Base-by-base conservation (phyloP, 2,888 invertebrate species). In the Aporophyla nigra region DNA sequence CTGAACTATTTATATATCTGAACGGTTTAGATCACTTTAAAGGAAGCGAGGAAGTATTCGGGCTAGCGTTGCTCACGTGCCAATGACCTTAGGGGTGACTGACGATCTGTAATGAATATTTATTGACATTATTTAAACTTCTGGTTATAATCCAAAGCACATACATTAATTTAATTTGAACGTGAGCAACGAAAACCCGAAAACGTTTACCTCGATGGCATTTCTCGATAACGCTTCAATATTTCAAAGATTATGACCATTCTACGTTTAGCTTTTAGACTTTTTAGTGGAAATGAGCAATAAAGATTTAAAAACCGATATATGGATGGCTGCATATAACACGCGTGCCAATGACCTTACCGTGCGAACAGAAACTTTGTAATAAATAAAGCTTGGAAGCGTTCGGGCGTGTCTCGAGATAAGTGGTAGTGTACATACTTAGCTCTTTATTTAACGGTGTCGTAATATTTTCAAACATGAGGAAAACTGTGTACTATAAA, bases 271-370 rank as follows among this genome's bases (percentile, higher is more conserved):
- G 19, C 1, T n/a, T 14, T 61, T 43, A 24, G 14, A 19, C 2
- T 46, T 63, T 56, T 49, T 62, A 43, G 19, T 21, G 46, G 14
- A 73, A 69, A 73, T 56, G 24, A 46, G 43, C 19, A 56, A 70
- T 49, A 63, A 49, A 67, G 24, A 71, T 83, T 49, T 49, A 58
- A 59, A 56, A 71, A n/a, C 40, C 40, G 51, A 78, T 70, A 53
- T 33, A 69, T 33, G 54, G 14, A 69, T 40, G 27, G 75, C 76
- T 78, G 74, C 71, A 74, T 59, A 58, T 81, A 81, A 87, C 84
- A 85, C 87, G 74, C 58, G 77, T 89, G 92, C 88, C 90, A 90
- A 87, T 88, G 92, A 93, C 90, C 91, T 87, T 79, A 77, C 59
- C 74, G 82, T 67, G 68, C 78, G 74, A 68, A 77, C 53, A 71